Evolutionary conservation across 2,888 invertebrate species (phyloP).

Genomic region (Drosophila emarginata): DNA sequence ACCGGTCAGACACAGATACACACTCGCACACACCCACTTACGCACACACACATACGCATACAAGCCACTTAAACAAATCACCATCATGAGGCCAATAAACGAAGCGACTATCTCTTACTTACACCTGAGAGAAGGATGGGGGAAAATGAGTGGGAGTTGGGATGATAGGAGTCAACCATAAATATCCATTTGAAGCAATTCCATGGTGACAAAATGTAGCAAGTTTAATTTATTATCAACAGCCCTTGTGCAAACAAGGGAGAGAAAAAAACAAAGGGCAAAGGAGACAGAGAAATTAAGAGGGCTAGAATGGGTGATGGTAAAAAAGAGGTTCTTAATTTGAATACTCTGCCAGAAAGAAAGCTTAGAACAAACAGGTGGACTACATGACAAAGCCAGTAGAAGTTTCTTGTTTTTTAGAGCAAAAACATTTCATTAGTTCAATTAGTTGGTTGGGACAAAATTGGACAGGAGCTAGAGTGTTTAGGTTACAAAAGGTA

Average conservation of each 20-base stretch:
- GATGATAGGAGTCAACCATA: conserved; percentile 47
- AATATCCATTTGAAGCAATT: conserved; percentile 69
- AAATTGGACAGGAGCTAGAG: conserved; percentile 30
- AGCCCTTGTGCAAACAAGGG: conserved; percentile 59
- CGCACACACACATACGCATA: not conserved
- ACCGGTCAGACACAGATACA: conserved; percentile 27
- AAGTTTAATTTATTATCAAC: conserved; percentile 68
- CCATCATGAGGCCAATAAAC: conserved; percentile 48
- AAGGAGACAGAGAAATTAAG: conserved; percentile 2
- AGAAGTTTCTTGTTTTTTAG: conserved; percentile 4
- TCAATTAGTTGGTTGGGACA: conserved; percentile 61
- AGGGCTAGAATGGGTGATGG: not conserved
- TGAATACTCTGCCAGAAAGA: not conserved
- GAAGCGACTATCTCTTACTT: not conserved
- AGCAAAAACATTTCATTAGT: conserved; percentile 70
- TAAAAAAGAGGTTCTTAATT: conserved; percentile 1
- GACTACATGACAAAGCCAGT: conserved; percentile 25
- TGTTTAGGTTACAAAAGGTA: not conserved
- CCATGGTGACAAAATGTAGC: conserved; percentile 70
- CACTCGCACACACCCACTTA: not conserved
- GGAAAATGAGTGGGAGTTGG: not conserved
- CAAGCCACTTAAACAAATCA: conserved; percentile 36
- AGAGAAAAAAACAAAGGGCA: conserved; percentile 31
- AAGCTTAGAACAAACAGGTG: conserved; percentile 21
- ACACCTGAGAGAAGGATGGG: conserved; percentile 1